A percentile compares a stretch with the other conserved stretches of the same genome.
Conservation (phyloP, 2,113 vertebrate species). For the Chamaetylas fuelleborni region DNA sequence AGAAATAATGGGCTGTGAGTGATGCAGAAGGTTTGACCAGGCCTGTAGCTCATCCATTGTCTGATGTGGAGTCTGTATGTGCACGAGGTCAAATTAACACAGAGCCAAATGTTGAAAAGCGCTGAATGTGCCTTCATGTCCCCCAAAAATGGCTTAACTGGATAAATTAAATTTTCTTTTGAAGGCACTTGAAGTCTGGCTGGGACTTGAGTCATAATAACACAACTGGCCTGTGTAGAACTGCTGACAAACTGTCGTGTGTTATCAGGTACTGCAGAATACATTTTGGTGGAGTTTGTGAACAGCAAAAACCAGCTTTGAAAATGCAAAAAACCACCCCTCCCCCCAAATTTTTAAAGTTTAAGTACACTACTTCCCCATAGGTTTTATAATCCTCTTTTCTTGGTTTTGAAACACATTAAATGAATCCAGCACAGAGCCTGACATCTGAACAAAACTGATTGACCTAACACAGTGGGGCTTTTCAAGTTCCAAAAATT, state of each 20-base stretch:
- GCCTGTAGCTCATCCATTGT: not conserved
- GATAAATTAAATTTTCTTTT: not conserved
- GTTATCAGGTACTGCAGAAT: not conserved
- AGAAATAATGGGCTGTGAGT: slow-evolving; percentile 32
- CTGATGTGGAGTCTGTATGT: not conserved
- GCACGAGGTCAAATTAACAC: not conserved
- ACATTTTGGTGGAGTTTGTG: not conserved
- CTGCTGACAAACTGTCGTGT: not conserved
- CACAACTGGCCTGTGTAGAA: not conserved
- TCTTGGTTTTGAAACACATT: not conserved
- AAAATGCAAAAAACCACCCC: not conserved
- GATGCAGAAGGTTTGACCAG: not conserved
- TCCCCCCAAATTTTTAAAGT: not conserved
- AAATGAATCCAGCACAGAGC: not conserved
- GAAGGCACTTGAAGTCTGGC: not conserved
- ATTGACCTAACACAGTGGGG: not conserved
- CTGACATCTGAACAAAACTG: not conserved
- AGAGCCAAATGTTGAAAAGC: not conserved
- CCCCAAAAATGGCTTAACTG: not conserved
- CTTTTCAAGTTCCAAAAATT: not conserved
- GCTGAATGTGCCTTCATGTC: not conserved
- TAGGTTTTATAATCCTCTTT: not conserved
- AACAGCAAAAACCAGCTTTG: not conserved
- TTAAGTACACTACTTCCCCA: not conserved
- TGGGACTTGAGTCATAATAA: not conserved